Evolutionary conservation across 2,797 vertebrate species (phyloP).

Genomic region (Enteromius treurensis): DNA sequence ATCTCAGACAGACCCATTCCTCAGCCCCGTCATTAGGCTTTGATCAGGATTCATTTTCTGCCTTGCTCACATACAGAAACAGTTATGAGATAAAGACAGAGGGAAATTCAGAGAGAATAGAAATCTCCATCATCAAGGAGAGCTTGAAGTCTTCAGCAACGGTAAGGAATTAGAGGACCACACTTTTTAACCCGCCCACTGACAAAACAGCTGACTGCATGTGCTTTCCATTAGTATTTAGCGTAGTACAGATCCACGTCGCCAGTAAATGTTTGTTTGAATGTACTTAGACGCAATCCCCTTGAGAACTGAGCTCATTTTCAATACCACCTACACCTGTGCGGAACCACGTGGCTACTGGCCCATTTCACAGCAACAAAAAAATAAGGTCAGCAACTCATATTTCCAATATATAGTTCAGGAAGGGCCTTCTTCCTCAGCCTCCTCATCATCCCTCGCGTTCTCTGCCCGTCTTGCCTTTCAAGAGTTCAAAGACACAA

Average conservation of each 20-base stretch:
- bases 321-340: constrained; percentile 32
- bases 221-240: constrained; percentile 18
- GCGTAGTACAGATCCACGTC: not conserved
- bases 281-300: not conserved
- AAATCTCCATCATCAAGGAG: constrained; percentile 40
- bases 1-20: constrained; percentile 44
- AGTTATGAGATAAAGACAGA: constrained; percentile 23
- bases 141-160: constrained; percentile 34
- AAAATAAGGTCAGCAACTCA: constrained; percentile 54
- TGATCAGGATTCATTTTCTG: constrained; percentile 55
- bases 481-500: constrained; percentile 36
- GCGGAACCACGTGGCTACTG: constrained; percentile 12
- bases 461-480: constrained; percentile 13
- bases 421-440: constrained; percentile 42
- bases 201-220: constrained; percentile 15
- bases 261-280: constrained; percentile 29
- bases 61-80: constrained; percentile 12
- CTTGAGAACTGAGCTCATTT: constrained; percentile 39
- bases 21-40: constrained; percentile 52
- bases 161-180: constrained; percentile 21
- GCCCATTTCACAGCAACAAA: constrained; percentile 37
- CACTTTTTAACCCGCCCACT: constrained; percentile 5
- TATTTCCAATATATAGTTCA: constrained; percentile 46
- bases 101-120: constrained; percentile 25
- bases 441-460: not conserved